Evolutionary conservation across 2,888 invertebrate genomes (phyloP).

Genomic region (Lamellibrachia columna): DNA sequence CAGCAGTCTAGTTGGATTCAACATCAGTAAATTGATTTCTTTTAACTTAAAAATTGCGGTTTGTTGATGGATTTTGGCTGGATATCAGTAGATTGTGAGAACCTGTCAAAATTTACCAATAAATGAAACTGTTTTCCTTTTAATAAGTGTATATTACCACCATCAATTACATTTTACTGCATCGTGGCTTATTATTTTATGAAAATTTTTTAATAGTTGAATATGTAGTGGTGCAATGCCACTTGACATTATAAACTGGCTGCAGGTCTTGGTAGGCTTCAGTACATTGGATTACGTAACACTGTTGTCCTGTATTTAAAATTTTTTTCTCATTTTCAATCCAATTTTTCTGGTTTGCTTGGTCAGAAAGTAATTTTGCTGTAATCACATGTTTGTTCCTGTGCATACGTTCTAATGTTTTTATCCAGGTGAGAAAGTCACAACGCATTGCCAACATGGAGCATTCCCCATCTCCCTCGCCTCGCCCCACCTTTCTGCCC

Average conservation of each 20-base stretch:
- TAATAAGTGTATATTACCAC: neutral
- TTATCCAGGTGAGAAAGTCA: slow-evolving; percentile 29
- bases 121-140: neutral
- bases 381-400: neutral
- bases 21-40: too few species aligned
- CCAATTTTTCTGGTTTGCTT: neutral
- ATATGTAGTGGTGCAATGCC: neutral
- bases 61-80: too few species aligned
- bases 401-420: neutral
- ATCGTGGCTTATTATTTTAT: neutral
- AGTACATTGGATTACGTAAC: neutral
- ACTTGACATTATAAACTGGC: neutral
- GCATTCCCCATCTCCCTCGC: slow-evolving; percentile 22
- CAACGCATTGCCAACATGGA: slow-evolving; percentile 28
- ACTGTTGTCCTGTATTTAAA: neutral
- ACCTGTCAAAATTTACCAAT: too few species aligned
- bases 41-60: too few species aligned
- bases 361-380: neutral
- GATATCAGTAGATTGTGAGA: too few species aligned
- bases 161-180: neutral
- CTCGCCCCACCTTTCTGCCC: slow-evolving; percentile 23
- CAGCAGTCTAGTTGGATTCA: too few species aligned
- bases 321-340: neutral
- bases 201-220: neutral
- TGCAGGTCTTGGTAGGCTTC: neutral